Evolutionary conservation across 2,797 vertebrate species (phyloP).

Genomic region (Lemur catta): DNA sequence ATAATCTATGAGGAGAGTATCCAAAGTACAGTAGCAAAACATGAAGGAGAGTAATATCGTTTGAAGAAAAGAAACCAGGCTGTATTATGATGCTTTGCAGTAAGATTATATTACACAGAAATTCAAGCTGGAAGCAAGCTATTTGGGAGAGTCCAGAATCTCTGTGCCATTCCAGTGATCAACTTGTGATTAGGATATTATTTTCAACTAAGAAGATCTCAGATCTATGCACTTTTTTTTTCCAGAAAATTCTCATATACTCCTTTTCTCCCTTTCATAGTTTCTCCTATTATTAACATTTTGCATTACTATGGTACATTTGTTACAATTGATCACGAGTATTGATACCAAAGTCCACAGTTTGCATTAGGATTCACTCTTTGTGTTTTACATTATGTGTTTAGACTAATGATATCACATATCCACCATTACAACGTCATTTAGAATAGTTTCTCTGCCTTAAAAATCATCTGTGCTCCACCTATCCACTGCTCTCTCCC

Average conservation of each 20-base stretch:
- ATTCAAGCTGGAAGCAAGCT: neutral
- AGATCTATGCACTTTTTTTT: neutral
- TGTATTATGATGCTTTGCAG: neutral
- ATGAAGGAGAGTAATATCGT: neutral
- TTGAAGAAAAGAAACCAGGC: neutral
- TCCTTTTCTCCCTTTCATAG: neutral
- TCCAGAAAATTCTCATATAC: neutral
- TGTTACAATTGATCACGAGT: neutral
- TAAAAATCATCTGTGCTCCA: neutral
- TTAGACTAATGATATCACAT: neutral
- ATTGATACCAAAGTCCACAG: neutral
- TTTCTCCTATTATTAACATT: neutral
- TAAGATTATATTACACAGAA: neutral
- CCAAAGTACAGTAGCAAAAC: neutral
- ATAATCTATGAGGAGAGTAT: neutral
- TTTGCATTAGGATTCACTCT: neutral
- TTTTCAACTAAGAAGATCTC: neutral
- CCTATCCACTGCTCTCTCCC: neutral
- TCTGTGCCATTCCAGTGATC: neutral
- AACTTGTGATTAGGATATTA: neutral
- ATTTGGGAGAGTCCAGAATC: neutral
- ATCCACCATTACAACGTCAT: neutral
- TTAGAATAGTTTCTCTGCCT: neutral
- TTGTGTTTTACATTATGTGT: neutral
- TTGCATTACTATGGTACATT: neutral